Percentiles rank a stretch among this genome's conserved stretches.
Conservation (phyloP, 2,888 invertebrate genomes). For the Odontomyia ornata region DNA sequence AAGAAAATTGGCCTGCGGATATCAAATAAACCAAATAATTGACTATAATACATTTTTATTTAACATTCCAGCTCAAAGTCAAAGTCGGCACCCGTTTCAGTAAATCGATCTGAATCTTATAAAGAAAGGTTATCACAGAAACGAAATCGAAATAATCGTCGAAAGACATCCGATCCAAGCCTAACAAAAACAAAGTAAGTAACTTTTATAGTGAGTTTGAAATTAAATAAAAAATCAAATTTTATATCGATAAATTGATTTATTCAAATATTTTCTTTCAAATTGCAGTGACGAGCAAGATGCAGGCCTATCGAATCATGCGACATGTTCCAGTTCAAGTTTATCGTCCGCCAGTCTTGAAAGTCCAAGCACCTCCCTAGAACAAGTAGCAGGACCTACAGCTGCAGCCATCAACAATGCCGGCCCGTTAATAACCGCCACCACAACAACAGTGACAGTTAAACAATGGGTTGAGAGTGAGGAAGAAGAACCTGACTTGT, state of each 20-base stretch:
- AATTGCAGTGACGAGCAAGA: conserved; percentile 74
- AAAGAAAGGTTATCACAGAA: conserved; percentile 74
- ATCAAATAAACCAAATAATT: too few species aligned
- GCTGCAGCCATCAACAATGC: conserved; percentile 51
- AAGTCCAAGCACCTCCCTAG: conserved; percentile 78
- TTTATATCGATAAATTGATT: background rate
- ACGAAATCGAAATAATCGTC: conserved; percentile 72
- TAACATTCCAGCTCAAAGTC: conserved; percentile 51
- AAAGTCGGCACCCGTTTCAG: conserved; percentile 64
- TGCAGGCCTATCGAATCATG: conserved; percentile 67
- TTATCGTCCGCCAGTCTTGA: conserved; percentile 71
- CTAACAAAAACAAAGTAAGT: conserved; percentile 66
- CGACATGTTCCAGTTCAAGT: conserved; percentile 78
- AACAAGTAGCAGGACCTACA: conserved; percentile 67
- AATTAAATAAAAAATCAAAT: background rate
- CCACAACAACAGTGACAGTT: conserved; percentile 53
- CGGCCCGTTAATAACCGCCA: conserved; percentile 52
- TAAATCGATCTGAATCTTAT: conserved; percentile 77
- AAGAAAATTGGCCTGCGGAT: too few species aligned
- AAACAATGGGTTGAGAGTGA: conserved; percentile 61
- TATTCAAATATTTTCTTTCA: too few species aligned
- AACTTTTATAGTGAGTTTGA: conserved; percentile 18
- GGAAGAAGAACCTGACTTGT: conserved; percentile 66
- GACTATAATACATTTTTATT: too few species aligned
- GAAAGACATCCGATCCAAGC: conserved; percentile 84